Conservation (phyloP, 1,140 invertebrate species). For the Sitobion miscanthi region DNA sequence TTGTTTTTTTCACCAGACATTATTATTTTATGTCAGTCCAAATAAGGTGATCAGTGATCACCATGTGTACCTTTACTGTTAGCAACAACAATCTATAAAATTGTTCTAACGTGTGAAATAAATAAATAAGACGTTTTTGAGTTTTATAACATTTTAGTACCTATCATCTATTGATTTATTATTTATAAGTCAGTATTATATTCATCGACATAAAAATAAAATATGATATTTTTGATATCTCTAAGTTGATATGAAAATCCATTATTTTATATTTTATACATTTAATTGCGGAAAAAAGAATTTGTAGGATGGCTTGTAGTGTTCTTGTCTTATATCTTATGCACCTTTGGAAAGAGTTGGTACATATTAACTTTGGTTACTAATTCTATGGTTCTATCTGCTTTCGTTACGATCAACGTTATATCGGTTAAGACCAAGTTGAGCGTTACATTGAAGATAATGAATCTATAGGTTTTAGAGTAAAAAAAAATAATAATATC, state of each 20-base stretch:
- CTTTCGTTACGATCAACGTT: background rate
- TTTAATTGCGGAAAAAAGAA: background rate
- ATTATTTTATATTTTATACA: background rate
- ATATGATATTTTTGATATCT: no score
- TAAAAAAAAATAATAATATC: no score
- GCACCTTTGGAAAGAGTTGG: no score
- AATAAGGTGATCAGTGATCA: background rate
- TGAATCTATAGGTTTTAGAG: no score
- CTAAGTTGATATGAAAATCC: background rate
- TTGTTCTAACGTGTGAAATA: background rate
- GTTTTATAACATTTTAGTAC: background rate
- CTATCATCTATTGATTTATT: no score
- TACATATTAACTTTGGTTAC: no score
- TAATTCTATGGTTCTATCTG: background rate
- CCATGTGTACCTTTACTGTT: background rate
- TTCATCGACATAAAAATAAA: no score
- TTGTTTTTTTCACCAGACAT: background rate
- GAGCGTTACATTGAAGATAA: background rate
- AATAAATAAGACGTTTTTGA: background rate
- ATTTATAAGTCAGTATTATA: no score
- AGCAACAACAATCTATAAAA: background rate
- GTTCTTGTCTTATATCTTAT: no score
- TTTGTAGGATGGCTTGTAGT: no score
- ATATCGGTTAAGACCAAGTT: background rate
- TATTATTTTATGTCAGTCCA: background rate